A percentile compares a stretch with the other conserved stretches of the same genome.
Evolutionary conservation across 1,140 invertebrate genomes (phyloP).

Genomic region (Brachionus rubens): DNA sequence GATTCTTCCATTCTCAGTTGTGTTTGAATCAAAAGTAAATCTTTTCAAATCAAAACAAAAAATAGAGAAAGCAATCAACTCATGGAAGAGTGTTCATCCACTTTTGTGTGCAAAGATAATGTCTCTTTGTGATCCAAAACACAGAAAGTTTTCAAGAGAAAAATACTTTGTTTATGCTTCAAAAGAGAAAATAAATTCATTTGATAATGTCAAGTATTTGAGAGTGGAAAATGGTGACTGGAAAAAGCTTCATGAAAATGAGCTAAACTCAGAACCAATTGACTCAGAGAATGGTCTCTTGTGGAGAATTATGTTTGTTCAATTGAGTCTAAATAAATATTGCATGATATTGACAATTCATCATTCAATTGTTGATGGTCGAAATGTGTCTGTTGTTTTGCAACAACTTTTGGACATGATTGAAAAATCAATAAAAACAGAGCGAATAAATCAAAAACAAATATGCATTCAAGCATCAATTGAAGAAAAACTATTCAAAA

Average conservation of each 20-base stretch:
- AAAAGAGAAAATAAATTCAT: not conserved
- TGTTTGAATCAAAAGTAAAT: conserved; percentile 14
- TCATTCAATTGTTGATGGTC: not conserved
- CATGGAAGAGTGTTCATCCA: conserved; percentile 17
- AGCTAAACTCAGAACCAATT: not conserved
- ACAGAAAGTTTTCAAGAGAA: not conserved
- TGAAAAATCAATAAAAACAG: conserved; percentile 9
- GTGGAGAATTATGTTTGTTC: not conserved
- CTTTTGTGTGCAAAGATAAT: conserved; percentile 26
- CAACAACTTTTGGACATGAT: conserved; percentile 12
- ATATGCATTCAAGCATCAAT: not conserved
- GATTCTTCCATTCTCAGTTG: not conserved
- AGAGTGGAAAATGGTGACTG: not conserved
- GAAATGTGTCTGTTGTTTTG: conserved; percentile 7
- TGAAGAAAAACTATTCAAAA: too few relatives aligned
- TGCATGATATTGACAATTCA: not conserved
- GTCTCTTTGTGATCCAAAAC: not conserved
- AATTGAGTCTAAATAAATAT: not conserved
- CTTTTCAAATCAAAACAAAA: not conserved
- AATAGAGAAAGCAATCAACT: not conserved
- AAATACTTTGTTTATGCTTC: conserved; percentile 22
- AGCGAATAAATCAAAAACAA: not conserved
- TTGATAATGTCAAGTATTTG: not conserved
- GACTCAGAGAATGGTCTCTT: not conserved
- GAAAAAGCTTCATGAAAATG: not conserved